Conservation (phyloP, 2,888 invertebrate genomes). For the Dendrolimus houi region DNA sequence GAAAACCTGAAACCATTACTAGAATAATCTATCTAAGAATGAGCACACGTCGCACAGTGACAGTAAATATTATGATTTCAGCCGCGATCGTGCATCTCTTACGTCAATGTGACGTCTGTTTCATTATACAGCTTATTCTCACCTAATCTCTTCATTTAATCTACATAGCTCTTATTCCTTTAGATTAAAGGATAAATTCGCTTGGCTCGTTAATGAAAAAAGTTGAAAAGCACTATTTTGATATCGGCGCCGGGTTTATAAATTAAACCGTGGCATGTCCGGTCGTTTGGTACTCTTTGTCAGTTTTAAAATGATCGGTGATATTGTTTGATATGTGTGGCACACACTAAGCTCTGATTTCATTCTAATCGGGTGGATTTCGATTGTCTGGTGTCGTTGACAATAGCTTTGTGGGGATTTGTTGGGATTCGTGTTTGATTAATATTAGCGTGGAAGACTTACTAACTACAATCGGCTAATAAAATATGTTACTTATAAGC, state of each 20-base stretch:
- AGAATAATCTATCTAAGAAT: conserved; percentile 59
- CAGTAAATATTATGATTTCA: conserved; percentile 70
- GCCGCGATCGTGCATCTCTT: conserved; percentile 64
- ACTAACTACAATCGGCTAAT: too few species aligned
- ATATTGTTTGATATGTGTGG: conserved; percentile 45
- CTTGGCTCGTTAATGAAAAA: conserved; percentile 24
- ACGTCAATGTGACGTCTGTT: conserved; percentile 73
- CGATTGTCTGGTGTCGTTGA: conserved; percentile 24
- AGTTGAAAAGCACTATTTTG: conserved; percentile 53
- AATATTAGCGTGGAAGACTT: conserved; percentile 5
- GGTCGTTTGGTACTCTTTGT: conserved; percentile 61
- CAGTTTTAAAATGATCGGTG: conserved; percentile 26
- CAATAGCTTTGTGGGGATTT: conserved; percentile 42
- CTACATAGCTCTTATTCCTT: conserved; percentile 37
- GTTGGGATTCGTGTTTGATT: conserved; percentile 17
- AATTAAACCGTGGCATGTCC: conserved; percentile 68
- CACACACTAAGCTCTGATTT: conserved; percentile 35
- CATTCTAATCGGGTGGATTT: conserved; percentile 32
- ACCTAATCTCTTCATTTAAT: conserved; percentile 34
- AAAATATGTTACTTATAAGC: too few species aligned
- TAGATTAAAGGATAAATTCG: conserved; percentile 39
- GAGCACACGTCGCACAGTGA: conserved; percentile 52
- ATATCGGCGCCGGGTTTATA: conserved; percentile 58
- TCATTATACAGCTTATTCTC: conserved; percentile 56
- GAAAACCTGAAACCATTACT: conserved; percentile 32